phyloP scores from a whole-genome alignment of 2,888 invertebrate species.

The Eupithecia subumbrata region DNA sequence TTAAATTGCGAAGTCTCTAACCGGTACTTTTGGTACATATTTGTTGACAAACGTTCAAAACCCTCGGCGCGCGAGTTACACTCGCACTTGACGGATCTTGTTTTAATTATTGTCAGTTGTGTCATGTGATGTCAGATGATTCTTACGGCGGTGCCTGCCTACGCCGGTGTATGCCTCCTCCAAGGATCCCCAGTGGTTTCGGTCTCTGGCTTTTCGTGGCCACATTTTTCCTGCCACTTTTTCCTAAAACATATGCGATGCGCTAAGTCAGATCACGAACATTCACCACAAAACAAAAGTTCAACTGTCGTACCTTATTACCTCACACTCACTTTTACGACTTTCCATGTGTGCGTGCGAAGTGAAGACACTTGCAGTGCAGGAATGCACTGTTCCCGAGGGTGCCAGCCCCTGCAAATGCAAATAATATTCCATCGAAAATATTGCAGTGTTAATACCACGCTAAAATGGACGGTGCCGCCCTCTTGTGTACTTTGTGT shows the following conservation, averaged over 20 bases:
- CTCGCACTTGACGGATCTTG: too few species aligned
- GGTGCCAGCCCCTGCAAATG: conserved; percentile 66
- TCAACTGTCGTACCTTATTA: conserved; percentile 13
- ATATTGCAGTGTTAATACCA: conserved; percentile 79
- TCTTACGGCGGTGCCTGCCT: too few species aligned
- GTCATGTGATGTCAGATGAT: too few species aligned
- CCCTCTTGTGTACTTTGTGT: conserved; percentile 70
- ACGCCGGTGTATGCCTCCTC: too few species aligned
- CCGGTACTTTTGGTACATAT: too few species aligned
- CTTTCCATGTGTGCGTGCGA: conserved; percentile 40
- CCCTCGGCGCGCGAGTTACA: too few species aligned
- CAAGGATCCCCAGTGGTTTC: too few species aligned
- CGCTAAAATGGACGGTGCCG: conserved; percentile 68
- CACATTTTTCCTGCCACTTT: too few species aligned
- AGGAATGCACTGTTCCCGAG: conserved; percentile 69
- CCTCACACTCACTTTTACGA: not conserved
- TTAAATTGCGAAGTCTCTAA: too few species aligned
- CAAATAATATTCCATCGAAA: conserved; percentile 81
- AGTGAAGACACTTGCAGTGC: conserved; percentile 60
- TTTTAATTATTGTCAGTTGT: too few species aligned
- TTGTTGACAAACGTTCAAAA: too few species aligned
- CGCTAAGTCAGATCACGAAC: not conserved
- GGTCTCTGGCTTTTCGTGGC: too few species aligned
- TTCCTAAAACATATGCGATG: not conserved
- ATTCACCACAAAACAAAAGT: not conserved